Evolutionary conservation across 2,888 invertebrate genomes (phyloP).

Genomic region (Stictocephala bisonia): DNA sequence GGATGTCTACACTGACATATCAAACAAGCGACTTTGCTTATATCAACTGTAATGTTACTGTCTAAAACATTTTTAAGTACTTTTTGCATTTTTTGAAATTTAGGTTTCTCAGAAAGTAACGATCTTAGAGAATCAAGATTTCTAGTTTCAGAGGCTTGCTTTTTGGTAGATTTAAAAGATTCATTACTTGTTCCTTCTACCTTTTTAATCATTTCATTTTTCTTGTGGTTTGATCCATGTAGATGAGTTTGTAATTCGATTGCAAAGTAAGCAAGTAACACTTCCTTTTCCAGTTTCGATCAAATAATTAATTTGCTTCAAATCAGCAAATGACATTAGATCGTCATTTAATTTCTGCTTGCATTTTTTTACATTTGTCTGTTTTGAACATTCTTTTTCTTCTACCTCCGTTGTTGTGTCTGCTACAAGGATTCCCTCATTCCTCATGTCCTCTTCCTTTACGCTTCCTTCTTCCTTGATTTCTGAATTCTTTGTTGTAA

Average conservation of each 20-base stretch:
- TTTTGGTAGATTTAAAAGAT: conserved; percentile 6
- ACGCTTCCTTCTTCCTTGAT: too few species aligned
- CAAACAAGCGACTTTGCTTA: not conserved
- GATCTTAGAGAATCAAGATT: too few species aligned
- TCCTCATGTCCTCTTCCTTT: not conserved
- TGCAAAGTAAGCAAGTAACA: conserved; percentile 14
- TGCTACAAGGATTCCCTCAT: conserved; percentile 6
- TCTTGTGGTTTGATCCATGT: conserved; percentile 16
- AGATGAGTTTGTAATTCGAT: conserved; percentile 22
- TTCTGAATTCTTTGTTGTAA: too few species aligned
- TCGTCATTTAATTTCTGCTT: too few species aligned
- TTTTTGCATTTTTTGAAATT: too few species aligned
- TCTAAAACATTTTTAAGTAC: too few species aligned
- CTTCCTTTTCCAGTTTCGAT: conserved; percentile 19
- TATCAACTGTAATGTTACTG: not conserved
- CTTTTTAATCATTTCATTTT: not conserved
- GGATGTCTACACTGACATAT: not conserved
- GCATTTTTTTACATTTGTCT: not conserved
- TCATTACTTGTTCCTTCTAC: not conserved
- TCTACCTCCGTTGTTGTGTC: not conserved
- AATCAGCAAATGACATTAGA: too few species aligned
- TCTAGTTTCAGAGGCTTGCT: too few species aligned
- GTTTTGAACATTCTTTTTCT: not conserved
- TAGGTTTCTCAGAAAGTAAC: too few species aligned
- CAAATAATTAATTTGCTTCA: not conserved